Base-by-base conservation (phyloP, 2,888 invertebrate species). In the Andrena dorsata region DNA sequence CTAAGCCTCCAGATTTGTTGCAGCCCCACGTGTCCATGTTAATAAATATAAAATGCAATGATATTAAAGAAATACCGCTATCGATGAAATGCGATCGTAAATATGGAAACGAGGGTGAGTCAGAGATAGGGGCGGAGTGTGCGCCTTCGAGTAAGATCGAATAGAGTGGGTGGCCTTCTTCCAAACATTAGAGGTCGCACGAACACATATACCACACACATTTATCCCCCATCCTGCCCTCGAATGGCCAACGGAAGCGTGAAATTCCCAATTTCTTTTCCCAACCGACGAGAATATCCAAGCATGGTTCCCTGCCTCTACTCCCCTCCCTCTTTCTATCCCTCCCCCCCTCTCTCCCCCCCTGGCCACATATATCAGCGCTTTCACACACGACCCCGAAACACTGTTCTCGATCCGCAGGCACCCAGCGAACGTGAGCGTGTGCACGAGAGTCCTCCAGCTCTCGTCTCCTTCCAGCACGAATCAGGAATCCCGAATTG, bases 221-320 rank as follows among this genome's bases (percentile, higher is more conserved):
- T 86, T 89, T 86, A 86, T 84, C 65, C 84, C 76, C 74, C 76
- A 70, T 64, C 83, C 69, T 77, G 76, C 79, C 51, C 82, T 85
- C 84, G 86, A 91, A 90, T 90, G 90, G 90, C 90, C 91, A 93
- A 92, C 90, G 91, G 91, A 90, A 93, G 92, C 92, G 93, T 93
- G 92, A 93, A 93, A 93, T 92, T 92, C 91, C 90, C 92, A 93
- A 92, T 93, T 93, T 91, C 92, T 92, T 92, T 91, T 90, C 90
- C 90, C 89, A 86, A 88, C 86, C 87, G 73, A 76, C 84, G 86
- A 84, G 88, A 90, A 90, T 89, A 90, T 89, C 87, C 83, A 58
- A 76, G 77, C 63, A 71, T 75, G 65, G 66, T 60, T 81, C 80
- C 80, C 80, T 69, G 51, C 53, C 75, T 65, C 76, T 69, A 68